These are phyloP conservation scores for Dendrophyllia cribrosa DNA, from an alignment of 64 coral and sea anemone species.

Conservation along the genomic window DNA sequence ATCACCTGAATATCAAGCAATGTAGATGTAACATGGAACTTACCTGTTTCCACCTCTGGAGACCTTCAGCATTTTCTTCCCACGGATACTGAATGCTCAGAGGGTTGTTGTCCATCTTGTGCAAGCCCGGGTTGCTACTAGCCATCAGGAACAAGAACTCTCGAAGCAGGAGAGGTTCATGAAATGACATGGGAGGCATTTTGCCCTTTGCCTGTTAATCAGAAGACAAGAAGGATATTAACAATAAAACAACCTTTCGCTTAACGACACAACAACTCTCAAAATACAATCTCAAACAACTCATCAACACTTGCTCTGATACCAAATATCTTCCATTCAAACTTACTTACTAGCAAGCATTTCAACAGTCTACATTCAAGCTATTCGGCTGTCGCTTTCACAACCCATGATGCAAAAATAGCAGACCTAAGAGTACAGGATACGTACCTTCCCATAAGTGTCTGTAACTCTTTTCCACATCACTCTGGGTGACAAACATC, in stretches of 20 bases:
- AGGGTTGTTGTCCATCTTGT: conserved; percentile 48
- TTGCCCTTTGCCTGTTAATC: background rate
- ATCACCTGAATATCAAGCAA: too few relatives aligned
- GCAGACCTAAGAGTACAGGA: background rate
- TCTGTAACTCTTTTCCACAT: conserved; percentile 15
- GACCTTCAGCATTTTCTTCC: conserved; percentile 29
- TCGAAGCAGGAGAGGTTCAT: conserved; percentile 11
- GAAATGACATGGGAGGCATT: background rate
- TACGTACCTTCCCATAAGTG: conserved; percentile 36
- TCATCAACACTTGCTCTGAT: too few relatives aligned
- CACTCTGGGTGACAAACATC: conserved; percentile 58
- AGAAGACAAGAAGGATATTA: background rate
- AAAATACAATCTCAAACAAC: too few relatives aligned
- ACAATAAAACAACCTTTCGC: too few relatives aligned
- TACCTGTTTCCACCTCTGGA: conserved; percentile 57
- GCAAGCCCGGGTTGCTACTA: background rate
- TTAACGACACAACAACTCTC: too few relatives aligned
- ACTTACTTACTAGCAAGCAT: too few relatives aligned
- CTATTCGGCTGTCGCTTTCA: too few relatives aligned
- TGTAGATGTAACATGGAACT: background rate
- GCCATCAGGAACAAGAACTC: conserved; percentile 40
- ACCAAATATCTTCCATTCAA: too few relatives aligned
- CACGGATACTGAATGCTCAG: conserved; percentile 34
- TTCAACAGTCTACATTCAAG: too few relatives aligned
- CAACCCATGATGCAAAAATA: too few relatives aligned